Percentiles rank a stretch among this genome's conserved stretches.
Conservation (phyloP, 2,888 invertebrate genomes). For the Pterostichus niger region DNA sequence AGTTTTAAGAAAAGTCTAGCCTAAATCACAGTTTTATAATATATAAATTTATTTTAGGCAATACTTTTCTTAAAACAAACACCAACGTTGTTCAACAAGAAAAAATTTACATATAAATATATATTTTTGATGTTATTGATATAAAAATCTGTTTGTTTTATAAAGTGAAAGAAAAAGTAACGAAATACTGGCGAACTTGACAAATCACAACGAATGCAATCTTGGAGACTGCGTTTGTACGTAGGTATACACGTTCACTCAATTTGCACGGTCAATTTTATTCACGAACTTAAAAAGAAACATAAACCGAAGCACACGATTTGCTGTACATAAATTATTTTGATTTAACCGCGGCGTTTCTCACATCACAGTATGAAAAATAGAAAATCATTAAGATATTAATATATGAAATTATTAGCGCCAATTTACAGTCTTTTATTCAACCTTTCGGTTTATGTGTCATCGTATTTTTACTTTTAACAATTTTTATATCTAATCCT, state of each 20-base stretch:
- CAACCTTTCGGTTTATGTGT: constrained; percentile 27
- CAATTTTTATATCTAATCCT: constrained; percentile 15
- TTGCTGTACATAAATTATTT: constrained; percentile 18
- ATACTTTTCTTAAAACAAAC: not conserved
- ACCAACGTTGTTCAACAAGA: too few species aligned
- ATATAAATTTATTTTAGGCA: not conserved
- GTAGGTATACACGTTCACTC: constrained; percentile 42
- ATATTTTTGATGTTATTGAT: too few species aligned
- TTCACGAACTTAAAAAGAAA: constrained; percentile 31
- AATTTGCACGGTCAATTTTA: constrained; percentile 49
- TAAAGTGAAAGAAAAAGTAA: not conserved
- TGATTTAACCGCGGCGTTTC: constrained; percentile 35
- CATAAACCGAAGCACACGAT: constrained; percentile 17
- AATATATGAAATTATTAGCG: constrained; percentile 21
- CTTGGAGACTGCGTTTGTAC: constrained; percentile 33
- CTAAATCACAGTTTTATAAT: not conserved
- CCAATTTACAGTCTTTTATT: constrained; percentile 51
- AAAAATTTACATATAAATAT: too few species aligned
- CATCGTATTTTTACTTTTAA: constrained; percentile 6
- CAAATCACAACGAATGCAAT: constrained; percentile 38
- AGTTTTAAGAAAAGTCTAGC: not conserved
- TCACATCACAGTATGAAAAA: constrained; percentile 9
- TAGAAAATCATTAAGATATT: constrained; percentile 42
- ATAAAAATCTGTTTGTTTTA: constrained; percentile 1
- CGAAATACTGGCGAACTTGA: constrained; percentile 35